Conservation (phyloP, 2,797 vertebrate species). For the Microctenopoma lineatum region DNA sequence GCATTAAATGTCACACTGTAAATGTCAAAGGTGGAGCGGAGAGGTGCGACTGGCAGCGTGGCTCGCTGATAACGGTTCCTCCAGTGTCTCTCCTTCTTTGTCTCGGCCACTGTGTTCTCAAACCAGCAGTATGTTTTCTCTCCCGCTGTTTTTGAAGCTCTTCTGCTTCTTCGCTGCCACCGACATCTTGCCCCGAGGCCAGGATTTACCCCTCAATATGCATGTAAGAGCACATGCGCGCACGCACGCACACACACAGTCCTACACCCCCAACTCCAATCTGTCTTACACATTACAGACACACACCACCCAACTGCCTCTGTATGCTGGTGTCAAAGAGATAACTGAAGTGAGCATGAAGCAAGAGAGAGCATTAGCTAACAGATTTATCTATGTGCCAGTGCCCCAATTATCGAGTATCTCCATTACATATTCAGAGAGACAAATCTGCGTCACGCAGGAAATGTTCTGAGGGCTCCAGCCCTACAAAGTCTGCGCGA, state of each 20-base stretch:
- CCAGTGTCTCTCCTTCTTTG: conserved; percentile 30
- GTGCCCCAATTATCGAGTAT: conserved; percentile 79
- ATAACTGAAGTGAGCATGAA: conserved; percentile 69
- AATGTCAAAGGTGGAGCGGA: conserved; percentile 74
- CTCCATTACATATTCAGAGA: conserved; percentile 75
- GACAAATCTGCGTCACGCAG: conserved; percentile 55
- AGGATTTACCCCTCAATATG: conserved; percentile 70
- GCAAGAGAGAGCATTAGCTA: conserved; percentile 50
- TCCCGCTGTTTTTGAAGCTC: conserved; percentile 54
- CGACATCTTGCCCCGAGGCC: conserved; percentile 73
- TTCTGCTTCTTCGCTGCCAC: conserved; percentile 70
- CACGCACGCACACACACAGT: conserved; percentile 1
- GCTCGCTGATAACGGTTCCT: conserved; percentile 43
- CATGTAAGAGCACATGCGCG: conserved; percentile 53
- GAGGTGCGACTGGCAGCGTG: conserved; percentile 35
- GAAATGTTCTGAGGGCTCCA: conserved; percentile 57
- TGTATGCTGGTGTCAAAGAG: conserved; percentile 70
- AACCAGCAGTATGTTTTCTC: conserved; percentile 30
- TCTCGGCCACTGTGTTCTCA: conserved; percentile 27
- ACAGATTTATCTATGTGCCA: conserved; percentile 76
- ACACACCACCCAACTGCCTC: conserved; percentile 62
- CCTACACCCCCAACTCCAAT: not conserved
- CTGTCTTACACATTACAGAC: conserved; percentile 21
- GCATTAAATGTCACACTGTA: conserved; percentile 71
- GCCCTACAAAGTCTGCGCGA: conserved; percentile 35